Evolutionary conservation across 2,888 invertebrate genomes (phyloP), one percentile per base, ranked within the genome.

Genomic region (Odiellus spinosus): DNA sequence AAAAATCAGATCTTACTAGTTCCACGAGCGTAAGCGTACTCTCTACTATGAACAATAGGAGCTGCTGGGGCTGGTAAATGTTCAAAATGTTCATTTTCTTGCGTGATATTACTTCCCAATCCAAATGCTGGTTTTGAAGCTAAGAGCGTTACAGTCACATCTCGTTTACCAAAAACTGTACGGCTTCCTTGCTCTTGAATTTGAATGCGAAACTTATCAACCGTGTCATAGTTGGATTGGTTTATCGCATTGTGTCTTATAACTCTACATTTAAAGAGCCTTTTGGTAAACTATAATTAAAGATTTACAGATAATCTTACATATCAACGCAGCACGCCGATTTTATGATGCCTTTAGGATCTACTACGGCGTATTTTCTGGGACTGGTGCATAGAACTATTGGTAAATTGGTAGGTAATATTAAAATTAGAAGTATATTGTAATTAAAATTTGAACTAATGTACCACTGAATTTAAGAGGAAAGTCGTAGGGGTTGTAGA

Each of bases 401-500:
- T n/a, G n/a, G 26, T 26, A 26, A 26, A 17, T 38, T n/a, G 18
- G 5, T 4, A 68, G 18, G 38, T 8, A 38, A 38, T 5, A 8
- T 36, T n/a, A 15, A 6, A 36, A 36, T 15, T 38, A 17, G 10
- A 17, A 10, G 10, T 10, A 2, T 14, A 17, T 17, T 8, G 8
- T 4, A 38, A 38, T 11, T 17, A 38, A 38, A 38, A n/a, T 38
- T 38, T 17, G 18, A 12, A 4, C 17, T 8, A 14, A 41, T 44
- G 35, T 35, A 52, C 51, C 45, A 38, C 47, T 42, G 45, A 52
- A 52, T 19, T 47, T 49, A 4, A 52, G 42, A 33, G 39, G 36
- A 40, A 52, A 49, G 72, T 85, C 83, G 64, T 83, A 85, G 0
- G 85, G 85, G 71, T 86, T 87, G 63, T 83, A 84, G 33, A 87